phyloP scores from a whole-genome alignment of 1,140 invertebrate species.

The Adoxophyes honmai region DNA sequence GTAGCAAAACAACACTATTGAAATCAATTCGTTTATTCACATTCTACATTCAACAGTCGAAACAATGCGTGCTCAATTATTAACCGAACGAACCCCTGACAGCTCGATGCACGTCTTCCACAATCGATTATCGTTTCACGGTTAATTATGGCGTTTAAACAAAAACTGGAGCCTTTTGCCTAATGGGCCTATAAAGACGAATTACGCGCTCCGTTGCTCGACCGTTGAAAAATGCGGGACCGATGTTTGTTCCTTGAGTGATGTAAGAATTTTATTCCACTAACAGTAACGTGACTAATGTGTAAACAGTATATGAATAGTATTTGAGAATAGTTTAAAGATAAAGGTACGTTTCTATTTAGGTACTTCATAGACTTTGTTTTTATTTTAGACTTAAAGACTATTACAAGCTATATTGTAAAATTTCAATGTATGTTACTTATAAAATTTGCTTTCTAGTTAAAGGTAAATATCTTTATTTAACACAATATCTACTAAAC shows the following conservation, averaged over 20 bases:
- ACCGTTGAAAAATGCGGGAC: background rate
- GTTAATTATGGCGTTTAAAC: constrained; percentile 6
- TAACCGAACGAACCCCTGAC: constrained; percentile 10
- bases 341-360: too few species aligned
- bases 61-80: background rate
- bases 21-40: background rate
- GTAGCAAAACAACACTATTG: background rate
- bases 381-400: background rate
- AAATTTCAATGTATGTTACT: background rate
- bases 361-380: background rate
- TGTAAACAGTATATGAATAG: too few species aligned
- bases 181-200: constrained; percentile 9
- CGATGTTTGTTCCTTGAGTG: constrained; percentile 2
- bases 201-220: background rate
- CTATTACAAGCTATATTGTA: background rate
- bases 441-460: too few species aligned
- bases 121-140: constrained; percentile 12
- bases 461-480: too few species aligned
- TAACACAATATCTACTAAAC: too few species aligned
- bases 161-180: background rate
- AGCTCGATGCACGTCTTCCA: constrained; percentile 13
- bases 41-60: too few species aligned
- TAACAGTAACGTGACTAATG: too few species aligned
- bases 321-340: background rate
- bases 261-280: background rate